Conservation (phyloP, 2,113 vertebrate genomes). For the Notarius quadriscutis region DNA sequence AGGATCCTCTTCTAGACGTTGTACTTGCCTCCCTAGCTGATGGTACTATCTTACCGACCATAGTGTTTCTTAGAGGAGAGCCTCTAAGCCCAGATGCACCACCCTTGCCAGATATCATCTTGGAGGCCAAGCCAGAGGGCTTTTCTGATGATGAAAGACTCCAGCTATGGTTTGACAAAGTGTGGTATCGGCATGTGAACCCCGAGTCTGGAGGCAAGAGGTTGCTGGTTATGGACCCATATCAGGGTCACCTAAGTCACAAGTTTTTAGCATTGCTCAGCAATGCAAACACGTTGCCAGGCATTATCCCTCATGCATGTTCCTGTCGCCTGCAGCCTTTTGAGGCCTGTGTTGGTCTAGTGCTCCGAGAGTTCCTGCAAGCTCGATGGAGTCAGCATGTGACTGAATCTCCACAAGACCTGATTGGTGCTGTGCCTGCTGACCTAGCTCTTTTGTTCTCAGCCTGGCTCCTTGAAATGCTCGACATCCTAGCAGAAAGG, state of each 20-base stretch:
- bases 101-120: constrained; percentile 65
- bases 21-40: constrained; percentile 78
- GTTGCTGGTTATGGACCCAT: constrained; percentile 83
- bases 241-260: constrained; percentile 76
- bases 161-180: constrained; percentile 71
- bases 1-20: constrained; percentile 78
- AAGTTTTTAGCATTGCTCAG: constrained; percentile 76
- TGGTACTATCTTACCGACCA: constrained; percentile 73
- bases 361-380: constrained; percentile 82
- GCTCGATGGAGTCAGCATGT: constrained; percentile 82
- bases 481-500: constrained; percentile 70
- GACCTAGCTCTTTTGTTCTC: constrained; percentile 78
- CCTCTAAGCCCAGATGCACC: constrained; percentile 33
- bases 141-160: constrained; percentile 76
- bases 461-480: constrained; percentile 81
- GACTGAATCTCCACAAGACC: constrained; percentile 56
- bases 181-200: constrained; percentile 74
- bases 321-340: constrained; percentile 82
- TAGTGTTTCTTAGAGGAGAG: constrained; percentile 70
- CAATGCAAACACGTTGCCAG: constrained; percentile 61
- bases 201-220: constrained; percentile 65
- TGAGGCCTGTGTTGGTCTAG: constrained; percentile 81
- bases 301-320: constrained; percentile 80
- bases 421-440: constrained; percentile 61
- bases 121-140: constrained; percentile 73